Percentiles rank a stretch among this genome's conserved stretches.
phyloP scores from a whole-genome alignment of 2,113 vertebrate species.

The Tragelaphus imberbis region DNA sequence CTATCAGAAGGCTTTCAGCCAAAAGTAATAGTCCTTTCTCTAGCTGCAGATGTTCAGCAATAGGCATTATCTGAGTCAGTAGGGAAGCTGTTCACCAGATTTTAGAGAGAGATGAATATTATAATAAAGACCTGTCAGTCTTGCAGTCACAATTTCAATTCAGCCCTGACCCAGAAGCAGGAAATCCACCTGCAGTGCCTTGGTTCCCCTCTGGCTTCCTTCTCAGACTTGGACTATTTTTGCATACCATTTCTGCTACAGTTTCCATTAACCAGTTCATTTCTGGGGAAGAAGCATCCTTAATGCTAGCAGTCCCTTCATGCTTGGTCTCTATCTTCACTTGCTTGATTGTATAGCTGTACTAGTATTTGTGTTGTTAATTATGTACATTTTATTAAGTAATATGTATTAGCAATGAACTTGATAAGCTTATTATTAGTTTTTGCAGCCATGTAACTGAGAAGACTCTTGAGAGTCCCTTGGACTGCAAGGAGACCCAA shows the following conservation, averaged over 20 bases:
- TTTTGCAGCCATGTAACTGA: background rate
- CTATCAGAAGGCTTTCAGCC: constrained; percentile 20
- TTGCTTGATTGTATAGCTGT: background rate
- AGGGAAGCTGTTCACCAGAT: constrained; percentile 8
- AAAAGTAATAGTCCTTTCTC: constrained; percentile 14
- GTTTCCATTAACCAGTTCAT: constrained; percentile 9
- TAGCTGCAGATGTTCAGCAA: constrained; percentile 12
- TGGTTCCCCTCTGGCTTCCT: constrained; percentile 13
- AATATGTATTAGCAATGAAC: background rate
- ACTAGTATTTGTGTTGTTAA: background rate
- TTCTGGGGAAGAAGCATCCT: background rate
- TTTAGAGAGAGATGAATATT: constrained; percentile 30
- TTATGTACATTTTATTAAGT: background rate
- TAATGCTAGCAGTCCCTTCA: background rate
- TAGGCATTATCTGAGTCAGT: background rate
- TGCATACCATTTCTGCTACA: background rate
- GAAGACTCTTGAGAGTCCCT: too few species aligned
- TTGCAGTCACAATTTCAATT: constrained; percentile 5
- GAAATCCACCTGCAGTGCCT: constrained; percentile 13
- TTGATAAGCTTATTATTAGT: background rate
- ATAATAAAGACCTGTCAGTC: constrained; percentile 46
- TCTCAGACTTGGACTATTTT: background rate
- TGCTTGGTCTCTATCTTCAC: background rate
- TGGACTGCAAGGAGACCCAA: too few species aligned
- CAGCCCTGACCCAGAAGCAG: background rate